phyloP scores from a whole-genome alignment of 2,797 vertebrate genomes.

The Myotis myotis region DNA sequence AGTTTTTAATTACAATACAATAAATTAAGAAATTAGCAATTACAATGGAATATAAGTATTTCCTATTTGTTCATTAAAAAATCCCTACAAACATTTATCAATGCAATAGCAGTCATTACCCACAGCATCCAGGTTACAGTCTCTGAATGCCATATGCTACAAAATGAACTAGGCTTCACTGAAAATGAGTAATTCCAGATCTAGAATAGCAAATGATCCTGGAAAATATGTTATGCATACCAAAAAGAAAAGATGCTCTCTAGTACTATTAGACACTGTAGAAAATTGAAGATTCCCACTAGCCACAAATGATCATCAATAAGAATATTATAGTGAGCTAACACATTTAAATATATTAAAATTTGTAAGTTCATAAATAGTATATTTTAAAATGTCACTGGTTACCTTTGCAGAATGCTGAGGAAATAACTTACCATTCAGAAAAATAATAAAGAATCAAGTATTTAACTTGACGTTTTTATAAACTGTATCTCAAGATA shows the following conservation, averaged over 20 bases:
- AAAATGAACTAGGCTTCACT: not conserved
- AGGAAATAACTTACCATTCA: not conserved
- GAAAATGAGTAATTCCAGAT: not conserved
- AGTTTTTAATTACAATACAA: not conserved
- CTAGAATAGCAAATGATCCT: not conserved
- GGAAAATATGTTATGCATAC: not conserved
- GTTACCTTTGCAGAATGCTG: not conserved
- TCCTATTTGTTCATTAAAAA: not conserved
- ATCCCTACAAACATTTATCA: not conserved
- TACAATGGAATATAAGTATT: not conserved
- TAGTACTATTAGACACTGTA: not conserved
- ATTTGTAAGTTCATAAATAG: not conserved
- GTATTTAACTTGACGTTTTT: not conserved
- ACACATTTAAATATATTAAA: not conserved
- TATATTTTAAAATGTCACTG: not conserved
- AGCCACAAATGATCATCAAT: not conserved
- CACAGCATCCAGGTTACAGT: not conserved
- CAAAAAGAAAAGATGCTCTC: not conserved
- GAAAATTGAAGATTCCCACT: not conserved
- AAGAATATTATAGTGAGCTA: not conserved
- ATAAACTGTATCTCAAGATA: not conserved
- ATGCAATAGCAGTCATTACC: not conserved
- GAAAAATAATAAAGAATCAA: not conserved
- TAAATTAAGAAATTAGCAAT: not conserved
- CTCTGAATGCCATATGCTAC: not conserved